Percentiles rank a stretch among this genome's conserved stretches.
These are phyloP conservation scores for Cylas formicarius DNA, from an alignment of 1,140 invertebrate species.

Conservation along the genomic window DNA sequence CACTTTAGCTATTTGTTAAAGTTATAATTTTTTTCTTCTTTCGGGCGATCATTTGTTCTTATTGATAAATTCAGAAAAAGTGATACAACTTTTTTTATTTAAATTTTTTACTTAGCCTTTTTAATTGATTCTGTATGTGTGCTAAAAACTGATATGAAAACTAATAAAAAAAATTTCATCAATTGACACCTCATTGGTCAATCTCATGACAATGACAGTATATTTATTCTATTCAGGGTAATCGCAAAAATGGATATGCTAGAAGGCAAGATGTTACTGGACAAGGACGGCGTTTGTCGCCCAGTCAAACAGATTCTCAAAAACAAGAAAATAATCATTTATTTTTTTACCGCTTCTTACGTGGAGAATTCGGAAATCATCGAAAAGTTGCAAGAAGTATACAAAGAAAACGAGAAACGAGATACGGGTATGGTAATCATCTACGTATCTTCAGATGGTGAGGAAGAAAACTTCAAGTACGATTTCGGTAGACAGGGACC, in stretches of 20 bases:
- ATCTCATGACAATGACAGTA: too few species aligned
- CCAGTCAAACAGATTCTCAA: slow-evolving; percentile 13
- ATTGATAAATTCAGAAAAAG: too few species aligned
- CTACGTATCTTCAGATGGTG: slow-evolving; percentile 21
- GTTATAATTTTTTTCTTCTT: too few species aligned
- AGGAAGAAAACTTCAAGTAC: slow-evolving; percentile 11
- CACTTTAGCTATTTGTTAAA: too few species aligned
- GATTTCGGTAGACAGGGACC: slow-evolving; percentile 21
- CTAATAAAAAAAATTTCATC: too few species aligned
- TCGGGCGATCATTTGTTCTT: too few species aligned
- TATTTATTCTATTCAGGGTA: too few species aligned
- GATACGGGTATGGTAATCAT: slow-evolving; percentile 20
- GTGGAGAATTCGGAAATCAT: slow-evolving; percentile 15
- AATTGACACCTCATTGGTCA: too few species aligned
- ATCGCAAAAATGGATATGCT: slow-evolving; percentile 19
- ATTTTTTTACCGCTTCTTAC: slow-evolving; percentile 20
- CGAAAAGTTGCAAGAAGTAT: slow-evolving; percentile 14
- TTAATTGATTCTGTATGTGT: too few species aligned
- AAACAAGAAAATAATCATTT: slow-evolving; percentile 21
- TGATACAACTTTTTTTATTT: too few species aligned
- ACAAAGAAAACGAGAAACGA: slow-evolving; percentile 22
- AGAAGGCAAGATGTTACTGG: slow-evolving; percentile 16
- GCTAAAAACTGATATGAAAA: too few species aligned
- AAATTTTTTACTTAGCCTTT: too few species aligned
- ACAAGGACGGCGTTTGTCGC: slow-evolving; percentile 14